Percentiles rank a stretch among this genome's conserved stretches.
These are phyloP conservation scores for Tolypeutes matacus DNA, from an alignment of 2,797 vertebrate genomes.

Conservation along the genomic window DNA sequence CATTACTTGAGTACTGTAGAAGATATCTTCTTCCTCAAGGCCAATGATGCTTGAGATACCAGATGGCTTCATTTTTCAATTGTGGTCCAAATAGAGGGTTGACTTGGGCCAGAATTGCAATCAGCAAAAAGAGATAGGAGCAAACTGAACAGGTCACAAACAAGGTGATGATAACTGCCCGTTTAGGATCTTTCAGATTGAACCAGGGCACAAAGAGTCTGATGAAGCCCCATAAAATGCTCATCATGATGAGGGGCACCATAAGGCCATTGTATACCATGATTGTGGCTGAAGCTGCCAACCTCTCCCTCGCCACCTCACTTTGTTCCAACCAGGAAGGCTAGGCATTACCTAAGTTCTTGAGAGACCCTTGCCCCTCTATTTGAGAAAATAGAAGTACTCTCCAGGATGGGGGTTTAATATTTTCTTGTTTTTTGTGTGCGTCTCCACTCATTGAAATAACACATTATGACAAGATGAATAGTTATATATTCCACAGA, in stretches of 20 bases:
- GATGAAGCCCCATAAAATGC: conserved; percentile 94
- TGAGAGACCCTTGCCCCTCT: too few relatives aligned
- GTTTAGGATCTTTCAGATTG: conserved; percentile 96
- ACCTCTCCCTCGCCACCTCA: fast-evolving
- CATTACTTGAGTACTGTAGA: conserved; percentile 79
- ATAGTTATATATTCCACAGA: too few relatives aligned
- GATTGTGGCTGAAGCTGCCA: neutral
- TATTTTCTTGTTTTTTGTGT: too few relatives aligned
- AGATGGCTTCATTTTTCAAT: conserved; percentile 91
- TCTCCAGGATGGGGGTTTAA: too few relatives aligned
- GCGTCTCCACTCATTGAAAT: too few relatives aligned
- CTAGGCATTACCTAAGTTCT: too few relatives aligned
- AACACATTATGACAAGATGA: too few relatives aligned
- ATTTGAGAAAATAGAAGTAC: too few relatives aligned
- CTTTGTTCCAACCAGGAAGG: conserved; percentile 52
- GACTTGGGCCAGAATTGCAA: conserved; percentile 95
- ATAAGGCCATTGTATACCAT: conserved; percentile 93
- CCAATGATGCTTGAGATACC: conserved; percentile 93
- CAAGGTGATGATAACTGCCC: conserved; percentile 95
- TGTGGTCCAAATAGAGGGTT: conserved; percentile 93
- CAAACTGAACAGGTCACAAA: conserved; percentile 94
- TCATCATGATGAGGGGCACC: conserved; percentile 94
- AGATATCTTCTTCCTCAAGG: too few relatives aligned
- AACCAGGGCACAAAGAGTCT: conserved; percentile 95
- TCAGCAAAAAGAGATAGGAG: conserved; percentile 93